Evolutionary conservation across 2,888 invertebrate genomes (phyloP).

Genomic region (Heteromyza rotundicornis): DNA sequence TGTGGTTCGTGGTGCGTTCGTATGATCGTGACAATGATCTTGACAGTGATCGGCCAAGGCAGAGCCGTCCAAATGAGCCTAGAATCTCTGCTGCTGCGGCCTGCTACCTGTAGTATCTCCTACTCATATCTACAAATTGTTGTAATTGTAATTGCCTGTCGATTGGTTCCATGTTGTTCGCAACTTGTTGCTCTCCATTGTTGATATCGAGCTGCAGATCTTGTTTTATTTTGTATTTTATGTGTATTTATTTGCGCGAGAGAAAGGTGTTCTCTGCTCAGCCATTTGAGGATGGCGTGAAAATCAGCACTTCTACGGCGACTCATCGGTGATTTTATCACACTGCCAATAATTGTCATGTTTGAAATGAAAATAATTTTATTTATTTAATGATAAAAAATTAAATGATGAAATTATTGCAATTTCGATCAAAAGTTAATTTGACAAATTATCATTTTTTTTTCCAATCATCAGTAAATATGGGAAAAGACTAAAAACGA

Average conservation of each 20-base stretch:
- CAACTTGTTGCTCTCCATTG: slow-evolving; percentile 1
- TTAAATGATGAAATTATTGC: no score
- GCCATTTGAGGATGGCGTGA: not conserved
- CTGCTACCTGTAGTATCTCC: not conserved
- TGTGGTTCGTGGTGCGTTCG: slow-evolving; percentile 11
- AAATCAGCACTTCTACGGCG: not conserved
- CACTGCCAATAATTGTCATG: no score
- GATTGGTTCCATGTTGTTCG: not conserved
- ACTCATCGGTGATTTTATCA: no score
- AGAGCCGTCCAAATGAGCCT: slow-evolving; percentile 12
- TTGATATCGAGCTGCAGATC: not conserved
- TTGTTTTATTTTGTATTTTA: no score
- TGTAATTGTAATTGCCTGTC: slow-evolving; percentile 3
- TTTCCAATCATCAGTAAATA: no score
- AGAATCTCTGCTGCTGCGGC: slow-evolving; percentile 11
- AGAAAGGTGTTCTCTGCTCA: no score
- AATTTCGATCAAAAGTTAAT: no score
- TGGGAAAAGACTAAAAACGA: no score
- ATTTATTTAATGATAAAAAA: no score
- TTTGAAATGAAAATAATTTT: no score
- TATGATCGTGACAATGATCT: slow-evolving; percentile 40
- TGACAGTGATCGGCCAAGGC: slow-evolving; percentile 34
- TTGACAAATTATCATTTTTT: no score
- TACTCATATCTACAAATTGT: not conserved
- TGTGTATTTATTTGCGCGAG: no score